A percentile compares a stretch with the other conserved stretches of the same genome.
Conservation (phyloP, 2,113 vertebrate species). For the Agapornis roseicollis region DNA sequence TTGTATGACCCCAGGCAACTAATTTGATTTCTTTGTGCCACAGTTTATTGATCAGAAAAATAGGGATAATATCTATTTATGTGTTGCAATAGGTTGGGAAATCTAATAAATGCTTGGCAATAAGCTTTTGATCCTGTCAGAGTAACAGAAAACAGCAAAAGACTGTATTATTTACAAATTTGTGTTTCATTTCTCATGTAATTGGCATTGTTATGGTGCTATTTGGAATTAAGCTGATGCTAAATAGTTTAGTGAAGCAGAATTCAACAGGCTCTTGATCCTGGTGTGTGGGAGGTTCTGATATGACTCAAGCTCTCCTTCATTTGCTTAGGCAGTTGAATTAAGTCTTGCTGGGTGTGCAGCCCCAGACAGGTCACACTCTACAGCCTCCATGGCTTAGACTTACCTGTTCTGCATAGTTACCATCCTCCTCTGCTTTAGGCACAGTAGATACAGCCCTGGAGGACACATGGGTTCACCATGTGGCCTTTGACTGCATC, state of each 20-base stretch:
- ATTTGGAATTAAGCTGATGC: not conserved
- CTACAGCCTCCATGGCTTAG: not conserved
- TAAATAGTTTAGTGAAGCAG: not conserved
- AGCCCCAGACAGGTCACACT: not conserved
- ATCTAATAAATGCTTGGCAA: not conserved
- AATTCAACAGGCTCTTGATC: not conserved
- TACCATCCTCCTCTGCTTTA: not conserved
- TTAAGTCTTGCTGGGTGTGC: not conserved
- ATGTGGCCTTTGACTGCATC: not conserved
- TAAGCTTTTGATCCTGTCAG: not conserved
- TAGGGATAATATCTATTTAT: not conserved
- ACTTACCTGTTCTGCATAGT: not conserved
- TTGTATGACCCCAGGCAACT: conserved; percentile 8
- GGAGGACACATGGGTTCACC: not conserved
- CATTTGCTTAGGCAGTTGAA: not conserved
- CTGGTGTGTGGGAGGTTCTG: not conserved
- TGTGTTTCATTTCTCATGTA: not conserved
- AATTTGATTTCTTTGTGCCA: conserved; percentile 36
- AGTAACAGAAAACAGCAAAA: not conserved
- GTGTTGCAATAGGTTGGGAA: not conserved
- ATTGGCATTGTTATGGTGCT: not conserved
- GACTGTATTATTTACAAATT: not conserved
- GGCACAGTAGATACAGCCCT: not conserved
- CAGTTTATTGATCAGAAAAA: conserved; percentile 21
- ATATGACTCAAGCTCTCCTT: not conserved